These are phyloP conservation scores for Hydropsyche tenuis DNA, from an alignment of 1,140 invertebrate species.

Conservation along the genomic window DNA sequence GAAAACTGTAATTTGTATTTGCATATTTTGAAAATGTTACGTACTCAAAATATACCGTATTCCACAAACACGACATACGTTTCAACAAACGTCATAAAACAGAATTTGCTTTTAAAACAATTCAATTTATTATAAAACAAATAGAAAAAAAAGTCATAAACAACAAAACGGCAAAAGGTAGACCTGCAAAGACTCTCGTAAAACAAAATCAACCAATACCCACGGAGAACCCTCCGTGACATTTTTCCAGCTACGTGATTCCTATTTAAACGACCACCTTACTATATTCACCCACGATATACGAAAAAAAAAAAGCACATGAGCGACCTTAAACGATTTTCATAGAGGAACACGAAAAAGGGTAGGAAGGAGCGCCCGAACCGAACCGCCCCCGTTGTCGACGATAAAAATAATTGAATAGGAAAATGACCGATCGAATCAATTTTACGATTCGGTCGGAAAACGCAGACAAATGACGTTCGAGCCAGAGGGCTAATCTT, in stretches of 20 bases:
- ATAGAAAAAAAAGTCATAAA: too few relatives aligned
- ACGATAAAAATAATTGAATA: background rate
- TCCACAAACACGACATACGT: too few relatives aligned
- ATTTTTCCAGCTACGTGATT: slow-evolving; percentile 22
- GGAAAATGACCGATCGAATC: slow-evolving; percentile 9
- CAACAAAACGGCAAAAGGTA: background rate
- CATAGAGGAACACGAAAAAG: background rate
- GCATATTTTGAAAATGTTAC: too few relatives aligned
- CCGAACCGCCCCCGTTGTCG: background rate
- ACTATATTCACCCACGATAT: too few relatives aligned
- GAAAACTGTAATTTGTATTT: too few relatives aligned
- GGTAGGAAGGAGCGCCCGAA: background rate
- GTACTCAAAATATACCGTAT: too few relatives aligned
- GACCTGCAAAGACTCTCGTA: slow-evolving; percentile 4
- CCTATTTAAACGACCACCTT: slow-evolving; percentile 14
- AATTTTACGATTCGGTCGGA: background rate
- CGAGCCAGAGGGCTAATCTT: background rate
- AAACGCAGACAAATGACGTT: slow-evolving; percentile 14
- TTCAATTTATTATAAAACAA: too few relatives aligned
- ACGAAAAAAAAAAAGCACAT: too few relatives aligned
- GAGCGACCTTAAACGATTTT: too few relatives aligned
- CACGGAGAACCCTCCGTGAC: slow-evolving; percentile 15
- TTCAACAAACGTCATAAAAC: too few relatives aligned
- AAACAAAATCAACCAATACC: slow-evolving; percentile 13
- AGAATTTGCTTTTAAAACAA: too few relatives aligned